Evolutionary conservation across 2,113 vertebrate genomes (phyloP).

Genomic region (Poeciliopsis turrubarensis): DNA sequence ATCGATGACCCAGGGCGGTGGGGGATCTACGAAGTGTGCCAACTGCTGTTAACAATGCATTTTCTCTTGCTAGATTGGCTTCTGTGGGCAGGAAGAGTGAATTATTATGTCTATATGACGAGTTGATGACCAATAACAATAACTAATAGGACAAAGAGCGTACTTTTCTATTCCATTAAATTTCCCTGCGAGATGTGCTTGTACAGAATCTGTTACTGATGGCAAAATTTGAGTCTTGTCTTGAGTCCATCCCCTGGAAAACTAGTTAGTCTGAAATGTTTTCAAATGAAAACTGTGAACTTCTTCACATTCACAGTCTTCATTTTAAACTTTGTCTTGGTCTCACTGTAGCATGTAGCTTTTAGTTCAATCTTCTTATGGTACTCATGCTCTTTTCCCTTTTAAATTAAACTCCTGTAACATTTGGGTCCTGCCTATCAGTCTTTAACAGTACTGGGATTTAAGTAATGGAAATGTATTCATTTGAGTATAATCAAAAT

Average conservation of each 20-base stretch:
- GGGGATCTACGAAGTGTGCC: conserved; percentile 58
- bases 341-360: conserved; percentile 5
- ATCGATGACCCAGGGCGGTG: conserved; percentile 69
- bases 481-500: conserved; percentile 35
- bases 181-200: conserved; percentile 4
- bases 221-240: conserved; percentile 15
- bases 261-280: conserved; percentile 41
- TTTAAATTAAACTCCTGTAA: conserved; percentile 21
- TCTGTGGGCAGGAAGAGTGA: conserved; percentile 27
- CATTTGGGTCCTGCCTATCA: conserved; percentile 13
- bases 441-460: conserved; percentile 39
- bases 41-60: conserved; percentile 71
- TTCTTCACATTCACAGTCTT: too few species aligned
- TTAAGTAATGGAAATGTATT: conserved; percentile 32
- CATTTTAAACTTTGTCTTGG: conserved; percentile 35
- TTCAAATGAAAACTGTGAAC: conserved; percentile 29
- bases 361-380: conserved; percentile 24
- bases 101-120: conserved; percentile 47
- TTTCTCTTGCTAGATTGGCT: conserved; percentile 54
- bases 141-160: conserved; percentile 16
- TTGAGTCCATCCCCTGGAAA: conserved; percentile 37
- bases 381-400: neutral
- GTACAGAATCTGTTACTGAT: conserved; percentile 8
- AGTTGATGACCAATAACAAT: conserved; percentile 41
- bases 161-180: conserved; percentile 30